A percentile compares a stretch with the other conserved stretches of the same genome.
These are phyloP conservation scores for Crepidodera aurea DNA, from an alignment of 2,888 invertebrate species.

Conservation along the genomic window DNA sequence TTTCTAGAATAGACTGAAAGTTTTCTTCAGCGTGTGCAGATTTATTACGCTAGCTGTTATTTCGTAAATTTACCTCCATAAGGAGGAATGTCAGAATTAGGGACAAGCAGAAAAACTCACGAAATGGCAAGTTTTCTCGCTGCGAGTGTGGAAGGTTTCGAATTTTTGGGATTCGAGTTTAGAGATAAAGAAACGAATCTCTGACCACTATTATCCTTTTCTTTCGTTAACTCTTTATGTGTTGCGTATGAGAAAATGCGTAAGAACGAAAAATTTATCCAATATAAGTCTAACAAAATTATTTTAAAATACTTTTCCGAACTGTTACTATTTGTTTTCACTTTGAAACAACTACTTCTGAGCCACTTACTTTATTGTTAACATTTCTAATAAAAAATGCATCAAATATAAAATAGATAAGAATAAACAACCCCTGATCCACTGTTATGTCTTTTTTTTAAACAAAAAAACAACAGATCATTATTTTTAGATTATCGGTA, in stretches of 20 bases:
- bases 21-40: not conserved
- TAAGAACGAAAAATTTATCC: not conserved
- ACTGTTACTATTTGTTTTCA: not conserved
- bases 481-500: not conserved
- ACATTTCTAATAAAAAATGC: no score
- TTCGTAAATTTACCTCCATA: not conserved
- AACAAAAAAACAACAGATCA: not conserved
- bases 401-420: no score
- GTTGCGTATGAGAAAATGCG: not conserved
- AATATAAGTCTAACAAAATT: not conserved
- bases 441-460: no score
- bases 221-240: not conserved
- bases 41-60: constrained; percentile 9
- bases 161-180: not conserved
- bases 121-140: not conserved
- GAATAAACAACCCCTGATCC: no score
- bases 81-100: not conserved
- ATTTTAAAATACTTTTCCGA: no score
- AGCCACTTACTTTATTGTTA: not conserved
- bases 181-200: not conserved
- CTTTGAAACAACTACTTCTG: not conserved
- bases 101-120: not conserved
- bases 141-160: not conserved
- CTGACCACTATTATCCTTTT: not conserved
- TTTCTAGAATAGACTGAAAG: constrained; percentile 7